Evolutionary conservation across 2,888 invertebrate genomes (phyloP).

Genomic region (Lagria hirta): DNA sequence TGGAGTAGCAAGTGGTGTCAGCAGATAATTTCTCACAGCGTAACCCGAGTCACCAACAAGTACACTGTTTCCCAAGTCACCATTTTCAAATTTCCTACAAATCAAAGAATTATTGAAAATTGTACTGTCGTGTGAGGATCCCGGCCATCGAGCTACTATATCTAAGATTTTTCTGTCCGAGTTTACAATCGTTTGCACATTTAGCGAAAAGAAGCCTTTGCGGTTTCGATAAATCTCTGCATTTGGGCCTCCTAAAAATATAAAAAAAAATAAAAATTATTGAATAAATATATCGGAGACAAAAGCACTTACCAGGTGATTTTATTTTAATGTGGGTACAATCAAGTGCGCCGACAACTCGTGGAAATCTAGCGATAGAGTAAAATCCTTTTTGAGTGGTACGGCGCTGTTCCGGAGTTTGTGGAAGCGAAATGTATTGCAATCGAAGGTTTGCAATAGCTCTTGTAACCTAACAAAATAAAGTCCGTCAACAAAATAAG

Average conservation of each 20-base stretch:
- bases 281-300: too few relatives aligned
- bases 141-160: slow-evolving; percentile 37
- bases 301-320: too few relatives aligned
- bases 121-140: slow-evolving; percentile 37
- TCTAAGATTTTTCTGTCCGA: slow-evolving; percentile 14
- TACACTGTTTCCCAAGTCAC: slow-evolving; percentile 23
- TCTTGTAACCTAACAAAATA: slow-evolving; percentile 8
- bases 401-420: too few relatives aligned
- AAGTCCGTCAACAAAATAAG: too few relatives aligned
- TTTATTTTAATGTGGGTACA: slow-evolving; percentile 37
- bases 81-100: slow-evolving; percentile 29
- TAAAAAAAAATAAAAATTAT: too few relatives aligned
- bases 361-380: slow-evolving; percentile 30
- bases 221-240: slow-evolving; percentile 34
- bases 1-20: slow-evolving; percentile 21
- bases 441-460: slow-evolving; percentile 5
- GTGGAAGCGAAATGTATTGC: background rate
- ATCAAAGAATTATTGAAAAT: slow-evolving; percentile 40
- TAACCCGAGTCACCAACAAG: slow-evolving; percentile 38
- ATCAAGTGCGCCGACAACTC: slow-evolving; percentile 32
- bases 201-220: slow-evolving; percentile 39
- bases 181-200: slow-evolving; percentile 40
- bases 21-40: slow-evolving; percentile 31
- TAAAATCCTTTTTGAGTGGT: slow-evolving; percentile 28
- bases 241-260: slow-evolving; percentile 33